Conservation (phyloP, 2,113 vertebrate species). For the Zingel zingel region DNA sequence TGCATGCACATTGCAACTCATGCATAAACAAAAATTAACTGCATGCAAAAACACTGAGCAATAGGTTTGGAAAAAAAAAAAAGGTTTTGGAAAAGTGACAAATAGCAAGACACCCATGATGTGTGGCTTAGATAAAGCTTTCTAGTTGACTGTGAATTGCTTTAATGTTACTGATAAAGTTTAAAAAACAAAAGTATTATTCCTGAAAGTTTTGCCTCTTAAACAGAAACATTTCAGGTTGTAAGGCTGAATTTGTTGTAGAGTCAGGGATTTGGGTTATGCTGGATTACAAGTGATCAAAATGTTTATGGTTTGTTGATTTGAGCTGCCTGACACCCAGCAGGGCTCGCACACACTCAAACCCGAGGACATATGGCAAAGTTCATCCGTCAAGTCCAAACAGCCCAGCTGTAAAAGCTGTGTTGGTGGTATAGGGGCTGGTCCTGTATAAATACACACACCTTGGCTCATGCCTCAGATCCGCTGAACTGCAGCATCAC, state of each 20-base stretch:
- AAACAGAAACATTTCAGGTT: background rate
- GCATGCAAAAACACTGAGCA: background rate
- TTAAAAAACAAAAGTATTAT: too few relatives aligned
- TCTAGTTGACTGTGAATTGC: background rate
- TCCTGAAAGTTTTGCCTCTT: background rate
- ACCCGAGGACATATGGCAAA: constrained; percentile 58
- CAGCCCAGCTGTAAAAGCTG: constrained; percentile 72
- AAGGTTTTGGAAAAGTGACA: background rate
- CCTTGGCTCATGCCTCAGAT: constrained; percentile 40
- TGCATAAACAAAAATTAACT: background rate
- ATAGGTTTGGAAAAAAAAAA: constrained; percentile 12
- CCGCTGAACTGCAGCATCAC: background rate
- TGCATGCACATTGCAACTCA: background rate
- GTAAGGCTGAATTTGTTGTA: background rate
- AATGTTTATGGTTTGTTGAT: constrained; percentile 76
- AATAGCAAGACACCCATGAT: background rate
- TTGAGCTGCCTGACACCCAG: constrained; percentile 54
- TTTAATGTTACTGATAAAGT: background rate
- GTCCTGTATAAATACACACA: constrained; percentile 64
- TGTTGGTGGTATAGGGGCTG: constrained; percentile 65
- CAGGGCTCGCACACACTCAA: constrained; percentile 8
- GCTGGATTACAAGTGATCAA: constrained; percentile 35
- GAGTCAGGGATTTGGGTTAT: constrained; percentile 18
- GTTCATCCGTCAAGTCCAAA: constrained; percentile 69
- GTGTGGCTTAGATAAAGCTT: background rate